A percentile compares a stretch with the other conserved stretches of the same genome.
These are phyloP conservation scores for Platichthys stellatus DNA, from an alignment of 2,113 vertebrate species.

Conservation along the genomic window DNA sequence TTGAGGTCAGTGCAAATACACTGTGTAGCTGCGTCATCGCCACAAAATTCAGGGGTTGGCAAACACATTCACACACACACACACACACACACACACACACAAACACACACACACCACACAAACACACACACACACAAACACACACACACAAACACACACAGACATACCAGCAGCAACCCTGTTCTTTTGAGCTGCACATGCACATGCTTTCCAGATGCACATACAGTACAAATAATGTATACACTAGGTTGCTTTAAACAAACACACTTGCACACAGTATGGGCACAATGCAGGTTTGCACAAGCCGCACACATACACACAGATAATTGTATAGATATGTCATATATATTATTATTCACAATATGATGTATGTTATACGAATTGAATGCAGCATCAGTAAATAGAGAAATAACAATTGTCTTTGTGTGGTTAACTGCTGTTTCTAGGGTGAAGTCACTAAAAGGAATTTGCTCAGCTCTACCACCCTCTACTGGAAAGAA, in stretches of 20 bases:
- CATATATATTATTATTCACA: background rate
- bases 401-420: background rate
- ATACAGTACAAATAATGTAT: background rate
- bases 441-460: background rate
- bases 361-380: background rate
- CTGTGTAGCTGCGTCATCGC: background rate
- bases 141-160: conserved; percentile 11
- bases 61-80: background rate
- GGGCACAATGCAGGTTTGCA: background rate
- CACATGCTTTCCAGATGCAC: conserved; percentile 43
- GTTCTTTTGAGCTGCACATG: conserved; percentile 23
- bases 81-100: conserved; percentile 16
- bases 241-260: background rate
- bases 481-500: conserved; percentile 66
- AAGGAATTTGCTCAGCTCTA: conserved; percentile 59
- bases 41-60: background rate
- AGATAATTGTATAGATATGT: background rate
- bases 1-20: conserved; percentile 17
- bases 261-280: background rate
- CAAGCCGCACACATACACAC: background rate
- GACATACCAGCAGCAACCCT: background rate
- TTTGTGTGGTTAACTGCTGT: background rate
- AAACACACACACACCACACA: conserved; percentile 2
- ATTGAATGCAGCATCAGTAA: background rate
- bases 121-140: conserved; percentile 8